Evolutionary conservation across 2,797 vertebrate species (phyloP), one percentile per base, ranked within the genome.

Genomic region (Urosaurus nigricauda): DNA sequence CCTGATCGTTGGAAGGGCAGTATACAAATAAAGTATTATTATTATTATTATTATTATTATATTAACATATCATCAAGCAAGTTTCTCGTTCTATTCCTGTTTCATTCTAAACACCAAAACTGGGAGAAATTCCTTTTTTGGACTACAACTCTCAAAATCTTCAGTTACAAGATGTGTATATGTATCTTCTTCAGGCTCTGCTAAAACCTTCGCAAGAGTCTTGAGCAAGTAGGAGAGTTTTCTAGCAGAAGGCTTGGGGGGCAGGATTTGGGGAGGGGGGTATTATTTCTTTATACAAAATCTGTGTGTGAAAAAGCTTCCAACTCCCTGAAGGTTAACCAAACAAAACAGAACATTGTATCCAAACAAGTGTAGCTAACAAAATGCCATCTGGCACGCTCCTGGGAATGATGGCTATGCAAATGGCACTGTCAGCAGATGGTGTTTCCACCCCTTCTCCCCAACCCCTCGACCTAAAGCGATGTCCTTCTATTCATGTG

Each of bases 261-360:
- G 19, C 8, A 68, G 65, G 32, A 68, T 8, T 68, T 9, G 11
- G 29, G 29, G 26, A 13, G 29, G 19, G 21, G n/a, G 17, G 47
- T 3, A 68, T 21, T 26, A 5, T 68, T 78, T 35, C 51, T 60
- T 79, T 70, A 17, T 32, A 73, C 40, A 40, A 37, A 47, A 26
- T 60, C 13, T 35, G 43, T 74, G 68, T 14, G 24, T 65, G 21
- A 53, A 74, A 80, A 75, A 65, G 56, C 26, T 35, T 77, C 70
- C 78, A 89, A 16, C 5, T 68, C 71, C 35, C 47, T 40, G 68
- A 81, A 65, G 56, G 79, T 75, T 82, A 86, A 81, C 68, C 70
- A 81, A 89, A 89, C n/a, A 81, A 89, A 86, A 65, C 29, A 16
- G 70, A 82, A 70, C 78, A 75, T 81, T n/a, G 43, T 89, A 58